These are phyloP conservation scores for Catagonus wagneri DNA, from an alignment of 2,113 vertebrate genomes.

Conservation along the genomic window DNA sequence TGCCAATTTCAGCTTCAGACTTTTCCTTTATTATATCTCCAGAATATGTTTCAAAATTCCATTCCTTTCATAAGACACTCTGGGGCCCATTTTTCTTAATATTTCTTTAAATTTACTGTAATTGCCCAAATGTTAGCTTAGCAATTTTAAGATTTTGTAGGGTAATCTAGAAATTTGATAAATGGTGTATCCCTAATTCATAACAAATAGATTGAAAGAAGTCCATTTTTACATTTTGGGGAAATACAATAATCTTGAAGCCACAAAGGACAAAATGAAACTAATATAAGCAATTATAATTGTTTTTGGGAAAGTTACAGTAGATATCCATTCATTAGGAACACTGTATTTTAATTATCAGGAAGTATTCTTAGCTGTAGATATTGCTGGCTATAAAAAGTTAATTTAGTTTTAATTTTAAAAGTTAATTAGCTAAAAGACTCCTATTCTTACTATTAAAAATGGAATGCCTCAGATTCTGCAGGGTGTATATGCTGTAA, in stretches of 20 bases:
- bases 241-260: constrained; percentile 25
- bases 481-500: neutral
- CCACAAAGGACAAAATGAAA: constrained; percentile 40
- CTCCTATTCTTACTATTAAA: constrained; percentile 59
- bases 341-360: constrained; percentile 72
- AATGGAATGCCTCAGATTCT: neutral
- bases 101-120: neutral
- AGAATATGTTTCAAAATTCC: neutral
- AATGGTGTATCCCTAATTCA: neutral
- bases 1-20: neutral
- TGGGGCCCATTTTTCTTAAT: neutral
- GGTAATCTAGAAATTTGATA: neutral
- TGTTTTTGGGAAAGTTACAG: constrained; percentile 32
- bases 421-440: constrained; percentile 74
- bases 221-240: neutral
- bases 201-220: constrained; percentile 29
- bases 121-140: neutral
- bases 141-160: constrained; percentile 5
- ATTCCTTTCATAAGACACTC: neutral
- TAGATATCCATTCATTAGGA: constrained; percentile 51
- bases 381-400: constrained; percentile 70
- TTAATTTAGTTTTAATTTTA: constrained; percentile 75
- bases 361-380: constrained; percentile 51
- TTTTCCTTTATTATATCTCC: neutral
- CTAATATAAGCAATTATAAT: constrained; percentile 1